These are phyloP conservation scores for Folsomia candida DNA, from an alignment of 2,888 invertebrate genomes.

Conservation along the genomic window DNA sequence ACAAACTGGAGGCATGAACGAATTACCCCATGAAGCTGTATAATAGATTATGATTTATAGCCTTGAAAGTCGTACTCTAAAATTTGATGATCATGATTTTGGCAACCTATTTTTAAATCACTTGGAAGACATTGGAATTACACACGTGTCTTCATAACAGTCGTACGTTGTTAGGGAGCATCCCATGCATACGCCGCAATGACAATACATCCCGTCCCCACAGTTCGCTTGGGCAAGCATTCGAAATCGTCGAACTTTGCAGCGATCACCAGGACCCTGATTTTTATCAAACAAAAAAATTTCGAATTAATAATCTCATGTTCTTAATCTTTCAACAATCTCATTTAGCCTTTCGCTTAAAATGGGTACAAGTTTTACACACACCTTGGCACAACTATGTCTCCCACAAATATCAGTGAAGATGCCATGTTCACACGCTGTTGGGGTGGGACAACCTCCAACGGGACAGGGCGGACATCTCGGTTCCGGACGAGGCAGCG, in stretches of 20 bases:
- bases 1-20: too few species aligned
- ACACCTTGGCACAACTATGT: not conserved
- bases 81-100: too few species aligned
- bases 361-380: too few species aligned
- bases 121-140: conserved; percentile 17
- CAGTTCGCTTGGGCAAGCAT: conserved; percentile 15
- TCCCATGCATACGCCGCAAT: conserved; percentile 24
- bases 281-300: too few species aligned
- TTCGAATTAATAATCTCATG: too few species aligned
- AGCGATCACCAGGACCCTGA: conserved; percentile 28
- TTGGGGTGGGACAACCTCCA: not conserved
- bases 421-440: not conserved
- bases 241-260: conserved; percentile 23
- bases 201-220: conserved; percentile 25
- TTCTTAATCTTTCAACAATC: too few species aligned
- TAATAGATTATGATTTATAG: too few species aligned
- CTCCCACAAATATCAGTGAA: not conserved
- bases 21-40: too few species aligned
- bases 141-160: conserved; percentile 27
- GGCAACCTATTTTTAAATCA: too few species aligned
- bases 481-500: not conserved
- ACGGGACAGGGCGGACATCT: not conserved
- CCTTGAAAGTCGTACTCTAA: too few species aligned
- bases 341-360: too few species aligned
- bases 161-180: conserved; percentile 21